Percentiles rank a stretch among this genome's conserved stretches.
phyloP scores from a whole-genome alignment of 2,888 invertebrate genomes.

The Campopleginae sp. region DNA sequence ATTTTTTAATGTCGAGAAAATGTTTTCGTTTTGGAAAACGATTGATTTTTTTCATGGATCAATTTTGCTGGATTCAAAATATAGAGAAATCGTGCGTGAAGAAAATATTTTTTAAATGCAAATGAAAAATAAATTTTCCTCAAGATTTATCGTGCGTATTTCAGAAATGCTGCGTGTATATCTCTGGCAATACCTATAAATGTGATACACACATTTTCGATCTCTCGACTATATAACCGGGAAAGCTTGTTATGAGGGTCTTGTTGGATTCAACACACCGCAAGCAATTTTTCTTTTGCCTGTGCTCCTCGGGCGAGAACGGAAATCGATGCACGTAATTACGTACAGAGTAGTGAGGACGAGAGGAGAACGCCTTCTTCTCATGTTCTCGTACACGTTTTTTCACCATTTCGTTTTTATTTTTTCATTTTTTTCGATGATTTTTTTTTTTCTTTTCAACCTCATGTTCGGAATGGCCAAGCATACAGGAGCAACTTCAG shows the following conservation, averaged over 20 bases:
- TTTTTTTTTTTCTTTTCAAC: slow-evolving; percentile 39
- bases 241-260: slow-evolving; percentile 44
- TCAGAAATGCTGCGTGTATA: not conserved
- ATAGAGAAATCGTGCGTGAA: not conserved
- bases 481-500: slow-evolving; percentile 45
- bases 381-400: slow-evolving; percentile 44
- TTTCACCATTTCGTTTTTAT: slow-evolving; percentile 30
- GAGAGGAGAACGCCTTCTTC: slow-evolving; percentile 46
- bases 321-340: slow-evolving; percentile 79
- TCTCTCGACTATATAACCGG: slow-evolving; percentile 24
- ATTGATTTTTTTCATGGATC: not conserved
- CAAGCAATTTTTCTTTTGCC: slow-evolving; percentile 33
- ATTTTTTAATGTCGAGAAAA: not conserved
- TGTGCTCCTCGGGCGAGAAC: slow-evolving; percentile 48
- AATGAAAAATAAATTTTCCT: not conserved
- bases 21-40: not conserved
- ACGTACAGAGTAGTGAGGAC: slow-evolving; percentile 72
- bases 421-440: slow-evolving; percentile 10
- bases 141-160: not conserved
- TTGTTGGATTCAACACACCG: slow-evolving; percentile 33
- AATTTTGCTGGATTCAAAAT: not conserved
- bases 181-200: not conserved
- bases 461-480: slow-evolving; percentile 20
- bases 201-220: not conserved
- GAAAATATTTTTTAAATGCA: not conserved